Evolutionary conservation across 2,113 vertebrate species (phyloP).

Genomic region (Balaeniceps rex): DNA sequence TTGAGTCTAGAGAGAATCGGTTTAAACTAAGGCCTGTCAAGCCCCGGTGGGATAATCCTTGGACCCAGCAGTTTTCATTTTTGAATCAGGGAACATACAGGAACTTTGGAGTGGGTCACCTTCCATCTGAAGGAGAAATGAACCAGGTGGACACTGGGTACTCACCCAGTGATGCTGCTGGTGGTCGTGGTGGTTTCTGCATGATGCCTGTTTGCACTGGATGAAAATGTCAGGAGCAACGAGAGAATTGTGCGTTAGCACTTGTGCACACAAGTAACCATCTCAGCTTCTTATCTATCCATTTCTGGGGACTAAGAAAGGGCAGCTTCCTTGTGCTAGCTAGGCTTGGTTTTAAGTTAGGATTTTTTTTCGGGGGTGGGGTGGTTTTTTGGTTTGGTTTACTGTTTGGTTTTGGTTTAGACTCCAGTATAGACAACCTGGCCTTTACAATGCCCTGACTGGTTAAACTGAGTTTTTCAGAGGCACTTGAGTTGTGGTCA

Average conservation of each 20-base stretch:
- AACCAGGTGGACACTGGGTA: neutral
- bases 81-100: neutral
- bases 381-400: neutral
- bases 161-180: neutral
- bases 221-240: neutral
- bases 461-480: neutral
- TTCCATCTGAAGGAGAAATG: neutral
- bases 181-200: neutral
- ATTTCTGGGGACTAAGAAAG: neutral
- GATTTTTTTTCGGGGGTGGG: neutral
- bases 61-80: rapidly evolving
- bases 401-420: neutral
- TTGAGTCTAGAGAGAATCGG: neutral
- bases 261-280: neutral
- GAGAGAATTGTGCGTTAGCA: neutral
- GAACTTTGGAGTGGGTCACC: neutral
- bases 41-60: neutral
- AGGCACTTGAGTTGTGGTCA: neutral
- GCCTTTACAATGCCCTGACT: neutral
- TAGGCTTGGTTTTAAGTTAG: neutral
- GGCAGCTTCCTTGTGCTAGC: neutral
- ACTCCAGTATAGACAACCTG: too few relatives aligned
- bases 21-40: neutral
- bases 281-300: rapidly evolving
- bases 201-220: neutral